Evolutionary conservation across 2,797 vertebrate genomes (phyloP).

Genomic region (Lemur catta): DNA sequence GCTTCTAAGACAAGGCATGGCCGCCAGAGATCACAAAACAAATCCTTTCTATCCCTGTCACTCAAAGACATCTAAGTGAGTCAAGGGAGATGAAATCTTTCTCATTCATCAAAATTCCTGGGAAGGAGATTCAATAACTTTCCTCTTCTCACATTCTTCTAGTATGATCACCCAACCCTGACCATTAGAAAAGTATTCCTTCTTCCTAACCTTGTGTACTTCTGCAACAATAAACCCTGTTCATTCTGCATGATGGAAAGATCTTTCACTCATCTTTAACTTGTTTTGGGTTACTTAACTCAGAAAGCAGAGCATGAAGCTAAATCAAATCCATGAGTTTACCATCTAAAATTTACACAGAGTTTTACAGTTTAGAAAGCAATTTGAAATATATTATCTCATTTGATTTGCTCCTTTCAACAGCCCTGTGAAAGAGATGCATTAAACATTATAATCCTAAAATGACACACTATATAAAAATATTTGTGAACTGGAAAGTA

Average conservation of each 20-base stretch:
- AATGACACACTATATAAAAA: not conserved
- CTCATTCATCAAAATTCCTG: not conserved
- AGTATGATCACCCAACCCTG: not conserved
- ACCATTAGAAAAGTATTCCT: not conserved
- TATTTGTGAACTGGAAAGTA: not conserved
- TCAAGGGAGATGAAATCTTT: not conserved
- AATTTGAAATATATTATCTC: constrained; percentile 20
- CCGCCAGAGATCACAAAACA: constrained; percentile 1
- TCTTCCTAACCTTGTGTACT: not conserved
- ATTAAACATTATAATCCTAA: constrained; percentile 35
- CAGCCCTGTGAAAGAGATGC: not conserved
- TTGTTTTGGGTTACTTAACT: constrained; percentile 4
- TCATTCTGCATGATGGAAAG: not conserved
- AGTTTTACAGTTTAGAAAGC: constrained; percentile 8
- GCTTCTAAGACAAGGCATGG: not conserved
- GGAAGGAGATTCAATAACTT: not conserved
- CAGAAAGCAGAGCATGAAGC: not conserved
- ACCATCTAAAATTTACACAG: not conserved
- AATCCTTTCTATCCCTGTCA: not conserved
- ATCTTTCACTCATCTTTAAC: not conserved
- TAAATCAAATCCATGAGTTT: not conserved
- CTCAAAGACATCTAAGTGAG: not conserved
- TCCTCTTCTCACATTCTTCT: not conserved
- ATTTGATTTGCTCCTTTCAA: constrained; percentile 41
- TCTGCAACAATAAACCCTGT: not conserved